Conservation (phyloP, 2,113 vertebrate species). For the Hyaena hyaena region DNA sequence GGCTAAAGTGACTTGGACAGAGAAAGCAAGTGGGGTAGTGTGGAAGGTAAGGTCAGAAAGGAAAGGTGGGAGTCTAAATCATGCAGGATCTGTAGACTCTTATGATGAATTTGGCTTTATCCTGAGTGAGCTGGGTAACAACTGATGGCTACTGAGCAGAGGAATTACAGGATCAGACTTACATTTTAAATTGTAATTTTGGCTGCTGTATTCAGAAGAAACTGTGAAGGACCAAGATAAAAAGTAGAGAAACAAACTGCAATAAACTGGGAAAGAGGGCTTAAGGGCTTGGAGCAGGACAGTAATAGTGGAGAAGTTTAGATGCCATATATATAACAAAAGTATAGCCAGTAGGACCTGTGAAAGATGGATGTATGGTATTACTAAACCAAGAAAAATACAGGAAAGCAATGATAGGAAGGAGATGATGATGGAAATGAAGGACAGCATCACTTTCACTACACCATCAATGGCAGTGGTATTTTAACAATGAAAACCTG, state of each 20-base stretch:
- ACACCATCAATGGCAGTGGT: background rate
- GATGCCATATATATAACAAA: background rate
- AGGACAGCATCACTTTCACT: background rate
- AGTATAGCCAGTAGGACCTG: background rate
- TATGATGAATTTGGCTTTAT: background rate
- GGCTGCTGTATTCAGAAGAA: background rate
- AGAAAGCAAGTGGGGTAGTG: constrained; percentile 14
- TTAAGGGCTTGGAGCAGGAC: background rate
- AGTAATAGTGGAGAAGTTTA: background rate
- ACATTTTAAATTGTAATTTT: constrained; percentile 44
- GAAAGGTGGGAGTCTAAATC: background rate
- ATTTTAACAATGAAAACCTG: constrained; percentile 44
- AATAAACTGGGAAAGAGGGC: constrained; percentile 4
- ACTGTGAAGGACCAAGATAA: background rate
- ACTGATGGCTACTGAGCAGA: background rate
- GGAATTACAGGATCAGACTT: background rate
- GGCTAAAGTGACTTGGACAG: background rate
- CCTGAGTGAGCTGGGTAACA: background rate
- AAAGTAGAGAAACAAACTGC: background rate
- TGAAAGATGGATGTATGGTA: background rate
- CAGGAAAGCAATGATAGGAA: background rate
- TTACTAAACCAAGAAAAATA: background rate
- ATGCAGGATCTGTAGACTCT: background rate
- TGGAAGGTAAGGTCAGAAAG: background rate
- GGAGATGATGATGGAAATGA: background rate